Conservation (phyloP, 2,797 vertebrate genomes). For the Artibeus jamaicensis region DNA sequence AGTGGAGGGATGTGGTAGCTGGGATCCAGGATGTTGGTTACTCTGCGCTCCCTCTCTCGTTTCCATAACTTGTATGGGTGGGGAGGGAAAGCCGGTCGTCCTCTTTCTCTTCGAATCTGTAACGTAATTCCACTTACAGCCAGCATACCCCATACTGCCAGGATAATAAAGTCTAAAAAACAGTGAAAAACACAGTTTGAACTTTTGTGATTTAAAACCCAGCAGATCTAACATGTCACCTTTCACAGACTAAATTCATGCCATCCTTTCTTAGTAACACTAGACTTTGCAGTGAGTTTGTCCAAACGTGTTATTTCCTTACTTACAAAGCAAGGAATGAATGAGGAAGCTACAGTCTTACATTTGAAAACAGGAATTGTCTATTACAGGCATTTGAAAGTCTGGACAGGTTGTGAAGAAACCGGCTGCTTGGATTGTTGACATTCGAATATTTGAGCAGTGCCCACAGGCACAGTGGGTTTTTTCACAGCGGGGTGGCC, state of each 20-base stretch:
- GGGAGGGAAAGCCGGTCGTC: conserved; percentile 89
- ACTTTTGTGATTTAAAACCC: neutral
- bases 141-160: conserved; percentile 91
- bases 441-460: neutral
- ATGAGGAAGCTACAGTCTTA: neutral
- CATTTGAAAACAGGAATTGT: neutral
- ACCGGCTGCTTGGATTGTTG: neutral
- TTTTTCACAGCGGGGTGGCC: neutral
- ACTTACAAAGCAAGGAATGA: neutral
- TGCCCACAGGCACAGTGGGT: neutral
- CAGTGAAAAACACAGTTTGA: neutral
- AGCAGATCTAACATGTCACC: neutral
- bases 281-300: neutral
- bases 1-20: conserved; percentile 92
- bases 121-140: conserved; percentile 86
- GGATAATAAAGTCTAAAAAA: conserved; percentile 88
- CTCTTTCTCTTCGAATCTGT: conserved; percentile 91
- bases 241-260: neutral
- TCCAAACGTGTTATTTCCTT: neutral
- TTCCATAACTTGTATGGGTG: conserved; percentile 94
- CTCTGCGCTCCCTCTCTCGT: conserved; percentile 90
- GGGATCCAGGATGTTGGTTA: conserved; percentile 95
- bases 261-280: neutral
- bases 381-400: neutral
- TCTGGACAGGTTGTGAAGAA: neutral